Conservation (phyloP, 2,888 invertebrate species). For the Mimumesa dahlbomi region DNA sequence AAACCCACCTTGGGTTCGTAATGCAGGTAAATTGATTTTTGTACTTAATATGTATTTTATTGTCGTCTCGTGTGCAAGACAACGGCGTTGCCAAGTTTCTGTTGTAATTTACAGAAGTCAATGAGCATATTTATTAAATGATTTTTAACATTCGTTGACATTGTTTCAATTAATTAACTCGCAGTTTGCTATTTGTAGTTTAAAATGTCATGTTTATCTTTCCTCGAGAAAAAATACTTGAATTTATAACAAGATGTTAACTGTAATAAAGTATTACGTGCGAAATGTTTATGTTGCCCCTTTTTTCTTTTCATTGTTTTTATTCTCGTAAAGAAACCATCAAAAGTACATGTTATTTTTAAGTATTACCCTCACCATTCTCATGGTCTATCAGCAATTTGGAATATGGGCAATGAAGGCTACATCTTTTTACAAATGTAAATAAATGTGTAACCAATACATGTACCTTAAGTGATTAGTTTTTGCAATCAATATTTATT, state of each 20-base stretch:
- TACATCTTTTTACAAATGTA: neutral
- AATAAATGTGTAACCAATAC: neutral
- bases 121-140: constrained; percentile 20
- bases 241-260: neutral
- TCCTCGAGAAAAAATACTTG: too few relatives aligned
- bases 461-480: neutral
- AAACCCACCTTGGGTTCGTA: constrained; percentile 92
- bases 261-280: neutral
- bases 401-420: neutral
- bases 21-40: constrained; percentile 78
- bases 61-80: constrained; percentile 59
- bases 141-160: neutral
- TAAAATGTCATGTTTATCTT: neutral
- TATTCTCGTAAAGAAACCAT: too few relatives aligned
- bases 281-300: neutral
- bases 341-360: constrained; percentile 1
- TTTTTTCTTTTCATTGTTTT: too few relatives aligned
- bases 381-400: neutral
- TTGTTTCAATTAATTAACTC: constrained; percentile 1
- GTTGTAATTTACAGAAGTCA: constrained; percentile 16
- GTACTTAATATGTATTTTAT: constrained; percentile 23
- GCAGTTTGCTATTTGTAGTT: neutral
- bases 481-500: neutral
- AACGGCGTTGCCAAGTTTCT: constrained; percentile 60
- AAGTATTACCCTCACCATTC: neutral